A percentile compares a stretch with the other conserved stretches of the same genome.
Conservation (phyloP, 2,888 invertebrate genomes). For the Trimorus sp. region DNA sequence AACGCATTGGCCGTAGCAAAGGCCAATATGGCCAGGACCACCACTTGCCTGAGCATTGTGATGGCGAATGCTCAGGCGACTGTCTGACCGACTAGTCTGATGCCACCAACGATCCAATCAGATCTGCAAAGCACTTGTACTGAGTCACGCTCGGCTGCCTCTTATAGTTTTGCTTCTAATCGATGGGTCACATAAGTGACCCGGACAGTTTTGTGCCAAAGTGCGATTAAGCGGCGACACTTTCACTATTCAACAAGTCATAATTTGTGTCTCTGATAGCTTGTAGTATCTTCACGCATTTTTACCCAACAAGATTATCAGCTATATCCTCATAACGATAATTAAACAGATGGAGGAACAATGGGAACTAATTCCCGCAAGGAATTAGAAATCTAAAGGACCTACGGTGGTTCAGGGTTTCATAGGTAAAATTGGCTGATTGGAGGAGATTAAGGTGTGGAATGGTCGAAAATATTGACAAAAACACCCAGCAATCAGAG, state of each 20-base stretch:
- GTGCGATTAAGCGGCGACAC: slow-evolving; percentile 20
- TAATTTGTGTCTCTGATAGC: slow-evolving; percentile 11
- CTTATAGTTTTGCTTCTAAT: slow-evolving; percentile 45
- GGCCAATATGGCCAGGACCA: slow-evolving; percentile 68
- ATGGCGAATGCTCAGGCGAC: slow-evolving; percentile 60
- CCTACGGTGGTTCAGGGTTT: too few species aligned
- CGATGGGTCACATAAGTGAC: slow-evolving; percentile 32
- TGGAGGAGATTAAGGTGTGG: too few species aligned
- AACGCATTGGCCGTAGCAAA: slow-evolving; percentile 63
- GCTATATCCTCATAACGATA: too few species aligned
- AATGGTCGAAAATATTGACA: too few species aligned
- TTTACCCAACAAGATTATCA: too few species aligned
- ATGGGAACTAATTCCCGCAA: too few species aligned
- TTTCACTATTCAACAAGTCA: slow-evolving; percentile 26
- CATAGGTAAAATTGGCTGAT: too few species aligned
- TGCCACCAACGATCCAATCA: slow-evolving; percentile 3
- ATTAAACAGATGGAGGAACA: too few species aligned
- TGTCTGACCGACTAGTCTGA: background rate
- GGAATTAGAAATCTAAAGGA: too few species aligned
- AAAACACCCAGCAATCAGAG: too few species aligned
- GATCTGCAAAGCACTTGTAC: slow-evolving; percentile 13
- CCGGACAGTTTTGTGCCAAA: slow-evolving; percentile 22
- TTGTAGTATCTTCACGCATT: too few species aligned
- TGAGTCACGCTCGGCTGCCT: slow-evolving; percentile 9
- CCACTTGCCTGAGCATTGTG: slow-evolving; percentile 69